Percentiles rank a stretch among this genome's conserved stretches.
Evolutionary conservation across 2,888 invertebrate species (phyloP).

Genomic region (Coenonympha arcania): DNA sequence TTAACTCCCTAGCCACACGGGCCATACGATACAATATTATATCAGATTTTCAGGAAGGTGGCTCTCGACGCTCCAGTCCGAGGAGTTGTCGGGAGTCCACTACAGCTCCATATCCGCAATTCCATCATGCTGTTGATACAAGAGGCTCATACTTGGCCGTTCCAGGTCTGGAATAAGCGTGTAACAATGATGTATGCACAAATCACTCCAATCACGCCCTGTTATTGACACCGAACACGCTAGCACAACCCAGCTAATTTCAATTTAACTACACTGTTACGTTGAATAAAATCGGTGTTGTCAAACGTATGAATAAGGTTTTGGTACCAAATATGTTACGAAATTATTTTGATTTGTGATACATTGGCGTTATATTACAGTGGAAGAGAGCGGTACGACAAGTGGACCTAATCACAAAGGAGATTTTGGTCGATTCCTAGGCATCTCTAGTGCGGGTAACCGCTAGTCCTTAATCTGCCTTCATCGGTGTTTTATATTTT

Average conservation of each 20-base stretch:
- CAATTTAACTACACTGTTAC: conserved; percentile 35
- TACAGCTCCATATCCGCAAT: conserved; percentile 69
- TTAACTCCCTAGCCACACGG: no score
- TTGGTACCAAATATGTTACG: neutral
- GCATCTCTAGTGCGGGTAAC: conserved; percentile 77
- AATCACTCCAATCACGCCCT: conserved; percentile 52
- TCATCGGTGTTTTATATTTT: conserved; percentile 45
- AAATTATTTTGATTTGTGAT: conserved; percentile 28
- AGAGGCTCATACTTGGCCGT: conserved; percentile 77
- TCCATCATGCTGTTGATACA: conserved; percentile 71
- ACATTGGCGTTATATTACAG: conserved; percentile 63
- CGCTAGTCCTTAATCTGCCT: conserved; percentile 50
- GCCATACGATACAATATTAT: conserved; percentile 43
- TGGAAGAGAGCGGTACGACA: conserved; percentile 67
- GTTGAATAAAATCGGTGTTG: conserved; percentile 16
- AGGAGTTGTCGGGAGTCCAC: conserved; percentile 62
- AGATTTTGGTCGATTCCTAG: conserved; percentile 79
- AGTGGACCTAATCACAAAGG: conserved; percentile 65
- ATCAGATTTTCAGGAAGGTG: conserved; percentile 71
- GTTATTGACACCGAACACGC: conserved; percentile 44
- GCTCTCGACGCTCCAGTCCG: conserved; percentile 64
- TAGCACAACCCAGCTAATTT: conserved; percentile 49
- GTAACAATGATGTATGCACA: conserved; percentile 35
- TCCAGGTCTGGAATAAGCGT: conserved; percentile 67
- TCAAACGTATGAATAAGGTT: neutral